Evolutionary conservation across 2,888 invertebrate genomes (phyloP), one percentile per base, ranked within the genome.

Genomic region (Achlya flavicornis): DNA sequence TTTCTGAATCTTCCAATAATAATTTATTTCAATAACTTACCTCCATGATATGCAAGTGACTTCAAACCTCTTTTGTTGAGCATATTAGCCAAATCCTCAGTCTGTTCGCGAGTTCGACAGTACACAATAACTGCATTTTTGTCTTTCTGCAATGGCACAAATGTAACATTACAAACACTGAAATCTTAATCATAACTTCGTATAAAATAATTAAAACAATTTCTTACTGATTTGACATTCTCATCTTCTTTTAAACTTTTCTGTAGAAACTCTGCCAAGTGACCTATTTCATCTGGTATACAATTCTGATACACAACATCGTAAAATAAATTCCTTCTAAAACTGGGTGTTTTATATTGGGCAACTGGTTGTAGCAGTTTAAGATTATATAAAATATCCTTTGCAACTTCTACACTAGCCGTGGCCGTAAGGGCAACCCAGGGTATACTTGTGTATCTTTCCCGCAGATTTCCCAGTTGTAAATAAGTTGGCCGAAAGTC

Each of bases 371-470:
- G 92, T 62, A 95, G 94, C 62, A 97, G 87, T 70, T 95, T 95
- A 32, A 99, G 92, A 77, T 97, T 97, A 32, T 95, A 87, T 38
- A 97, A 93, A 71, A 99, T 97, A 81, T 99, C 98, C 78, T 96
- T 96, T 8, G 96, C 95, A 11, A 98, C 98, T 94, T 97, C 93
- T 16, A 85, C 84, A 67, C 95, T 95, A 7, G 99, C 99, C 0
- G 99, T 99, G 0, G 99, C 99, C 8, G 99, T 99, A 59, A 99
- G 92, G 0, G 99, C 99, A 62, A 99, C 95, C 95, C 98, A 97
- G 1, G 98, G 96, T 66, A 98, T 95, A 63, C 95, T 92, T 63
- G 95, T 95, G 83, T 96, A 96, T 70, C 83, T 84, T 67, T 93
- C 93, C 76, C 93, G 81, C 57, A 93, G 75, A 63, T 86, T 77